Conservation (phyloP, 1,140 invertebrate genomes). For the Pogonomyrmex californicus region DNA sequence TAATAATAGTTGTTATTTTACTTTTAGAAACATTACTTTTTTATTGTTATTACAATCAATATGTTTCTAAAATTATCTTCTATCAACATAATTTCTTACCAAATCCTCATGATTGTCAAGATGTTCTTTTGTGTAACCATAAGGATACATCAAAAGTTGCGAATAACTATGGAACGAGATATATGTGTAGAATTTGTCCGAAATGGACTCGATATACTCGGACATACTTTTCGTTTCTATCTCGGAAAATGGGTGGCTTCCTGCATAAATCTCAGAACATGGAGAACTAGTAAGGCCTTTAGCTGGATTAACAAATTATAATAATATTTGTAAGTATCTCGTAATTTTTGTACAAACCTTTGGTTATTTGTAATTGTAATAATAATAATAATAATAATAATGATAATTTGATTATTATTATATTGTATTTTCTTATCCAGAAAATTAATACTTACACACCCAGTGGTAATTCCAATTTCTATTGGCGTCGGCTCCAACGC, state of each 20-base stretch:
- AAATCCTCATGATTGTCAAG: constrained; percentile 89
- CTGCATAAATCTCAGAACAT: constrained; percentile 91
- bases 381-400: neutral
- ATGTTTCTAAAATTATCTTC: neutral
- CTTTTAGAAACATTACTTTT: neutral
- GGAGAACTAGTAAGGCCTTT: constrained; percentile 90
- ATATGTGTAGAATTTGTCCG: constrained; percentile 89
- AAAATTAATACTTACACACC: constrained; percentile 84
- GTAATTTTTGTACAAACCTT: too few species aligned
- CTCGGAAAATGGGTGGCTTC: constrained; percentile 91
- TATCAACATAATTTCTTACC: constrained; percentile 82
- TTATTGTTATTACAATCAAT: neutral
- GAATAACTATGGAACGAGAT: constrained; percentile 93
- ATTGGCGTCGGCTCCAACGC: constrained; percentile 91
- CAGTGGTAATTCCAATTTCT: constrained; percentile 92
- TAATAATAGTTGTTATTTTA: neutral
- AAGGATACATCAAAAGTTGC: constrained; percentile 91
- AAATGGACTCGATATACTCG: constrained; percentile 86
- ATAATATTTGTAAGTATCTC: neutral
- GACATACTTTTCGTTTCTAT: constrained; percentile 89
- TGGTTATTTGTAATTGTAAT: neutral
- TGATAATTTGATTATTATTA: neutral
- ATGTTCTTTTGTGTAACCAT: constrained; percentile 88
- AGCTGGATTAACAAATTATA: constrained; percentile 81
- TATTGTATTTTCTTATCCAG: neutral